Conservation (phyloP, 2,888 invertebrate genomes). For the Rhyacophila evoluta region DNA sequence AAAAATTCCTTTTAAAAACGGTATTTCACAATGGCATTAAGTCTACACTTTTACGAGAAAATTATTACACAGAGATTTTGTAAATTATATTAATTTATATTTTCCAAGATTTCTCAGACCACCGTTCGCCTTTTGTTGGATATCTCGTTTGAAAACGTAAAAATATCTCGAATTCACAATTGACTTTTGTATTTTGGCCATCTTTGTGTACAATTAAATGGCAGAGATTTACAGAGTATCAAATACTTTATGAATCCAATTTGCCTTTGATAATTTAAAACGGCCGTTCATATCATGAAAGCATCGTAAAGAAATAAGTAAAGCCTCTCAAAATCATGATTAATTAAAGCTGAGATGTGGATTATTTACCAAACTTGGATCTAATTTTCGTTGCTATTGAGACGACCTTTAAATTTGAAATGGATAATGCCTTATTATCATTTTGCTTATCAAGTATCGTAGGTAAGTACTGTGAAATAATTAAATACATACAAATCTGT, state of each 20-base stretch:
- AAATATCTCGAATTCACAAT: conserved; percentile 49
- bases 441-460: neutral
- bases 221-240: conserved; percentile 49
- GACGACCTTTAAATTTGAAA: conserved; percentile 2
- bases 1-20: conserved; percentile 51
- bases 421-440: neutral
- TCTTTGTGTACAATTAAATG: conserved; percentile 54
- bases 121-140: conserved; percentile 32
- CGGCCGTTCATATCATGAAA: conserved; percentile 45
- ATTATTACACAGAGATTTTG: conserved; percentile 55
- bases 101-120: conserved; percentile 46
- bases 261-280: conserved; percentile 54
- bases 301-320: conserved; percentile 45
- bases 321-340: conserved; percentile 49
- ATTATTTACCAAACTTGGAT: conserved; percentile 8
- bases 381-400: neutral
- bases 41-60: conserved; percentile 54
- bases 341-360: conserved; percentile 43
- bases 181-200: conserved; percentile 53
- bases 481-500: neutral
- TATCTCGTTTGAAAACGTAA: conserved; percentile 34
- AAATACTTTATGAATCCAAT: conserved; percentile 54
- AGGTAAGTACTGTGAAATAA: neutral
- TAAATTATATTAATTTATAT: conserved; percentile 55
- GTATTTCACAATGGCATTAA: conserved; percentile 54